Percentiles rank a stretch among this genome's conserved stretches.
These are phyloP conservation scores for Datnioides undecimradiatus DNA, from an alignment of 2,113 vertebrate species.

Conservation along the genomic window DNA sequence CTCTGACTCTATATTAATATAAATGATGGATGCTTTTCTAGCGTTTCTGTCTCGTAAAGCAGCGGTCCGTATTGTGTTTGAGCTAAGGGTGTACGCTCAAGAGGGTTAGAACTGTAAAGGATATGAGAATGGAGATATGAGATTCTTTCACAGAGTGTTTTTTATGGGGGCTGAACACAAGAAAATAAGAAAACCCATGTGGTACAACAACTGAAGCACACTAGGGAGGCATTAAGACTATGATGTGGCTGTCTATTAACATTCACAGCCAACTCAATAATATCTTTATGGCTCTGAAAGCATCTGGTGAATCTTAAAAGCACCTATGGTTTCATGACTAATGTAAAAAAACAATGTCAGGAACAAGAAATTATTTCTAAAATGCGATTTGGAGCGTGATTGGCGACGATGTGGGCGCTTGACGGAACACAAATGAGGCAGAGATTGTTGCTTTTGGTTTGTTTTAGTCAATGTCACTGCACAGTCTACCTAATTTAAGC, in stretches of 20 bases:
- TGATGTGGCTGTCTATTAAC: slow-evolving; percentile 18
- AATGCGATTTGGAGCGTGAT: not conserved
- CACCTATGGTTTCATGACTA: slow-evolving; percentile 21
- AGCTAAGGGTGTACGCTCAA: not conserved
- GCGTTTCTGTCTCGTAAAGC: not conserved
- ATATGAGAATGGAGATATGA: not conserved
- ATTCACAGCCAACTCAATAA: slow-evolving; percentile 31
- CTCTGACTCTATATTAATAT: slow-evolving; percentile 11
- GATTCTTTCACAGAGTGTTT: slow-evolving; percentile 13
- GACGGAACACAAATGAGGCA: slow-evolving; percentile 22
- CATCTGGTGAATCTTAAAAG: slow-evolving; percentile 23
- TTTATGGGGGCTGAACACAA: not conserved
- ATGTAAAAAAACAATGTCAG: slow-evolving; percentile 18
- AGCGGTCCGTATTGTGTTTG: not conserved
- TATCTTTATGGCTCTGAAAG: slow-evolving; percentile 37
- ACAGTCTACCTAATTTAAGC: not conserved
- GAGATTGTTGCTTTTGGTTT: not conserved
- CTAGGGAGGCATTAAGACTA: slow-evolving; percentile 19
- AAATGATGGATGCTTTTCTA: not conserved
- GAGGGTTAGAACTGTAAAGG: not conserved
- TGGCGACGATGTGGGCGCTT: not conserved
- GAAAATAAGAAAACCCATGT: not conserved
- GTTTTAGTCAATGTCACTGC: slow-evolving; percentile 26
- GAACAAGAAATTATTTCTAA: slow-evolving; percentile 20
- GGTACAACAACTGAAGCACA: not conserved